Evolutionary conservation across 2,113 vertebrate genomes (phyloP).

Genomic region (Hemiscyllium ocellatum): DNA sequence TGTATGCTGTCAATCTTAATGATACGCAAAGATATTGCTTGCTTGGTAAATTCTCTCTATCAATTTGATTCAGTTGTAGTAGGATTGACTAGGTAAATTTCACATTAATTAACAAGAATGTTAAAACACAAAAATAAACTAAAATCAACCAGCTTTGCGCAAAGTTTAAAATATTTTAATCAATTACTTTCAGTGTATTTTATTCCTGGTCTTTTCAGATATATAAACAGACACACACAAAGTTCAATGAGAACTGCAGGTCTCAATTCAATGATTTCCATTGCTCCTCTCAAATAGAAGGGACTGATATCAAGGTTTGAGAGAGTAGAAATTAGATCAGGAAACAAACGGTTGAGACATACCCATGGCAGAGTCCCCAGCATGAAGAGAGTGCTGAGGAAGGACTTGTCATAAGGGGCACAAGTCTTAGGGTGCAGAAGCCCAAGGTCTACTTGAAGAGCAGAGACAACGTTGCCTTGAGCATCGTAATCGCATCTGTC

Average conservation of each 20-base stretch:
- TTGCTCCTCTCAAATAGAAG: background rate
- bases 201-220: background rate
- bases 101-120: background rate
- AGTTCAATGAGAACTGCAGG: background rate
- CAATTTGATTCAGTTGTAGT: background rate
- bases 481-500: background rate
- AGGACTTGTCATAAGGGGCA: background rate
- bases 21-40: background rate
- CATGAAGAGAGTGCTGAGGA: background rate
- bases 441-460: background rate
- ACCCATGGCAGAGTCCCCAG: background rate
- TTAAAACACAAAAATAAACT: background rate
- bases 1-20: background rate
- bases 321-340: background rate
- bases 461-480: background rate
- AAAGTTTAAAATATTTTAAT: background rate
- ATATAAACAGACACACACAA: background rate
- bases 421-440: background rate
- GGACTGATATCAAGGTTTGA: background rate
- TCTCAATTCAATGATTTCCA: background rate
- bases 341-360: background rate
- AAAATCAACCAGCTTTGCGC: background rate
- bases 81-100: background rate
- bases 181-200: background rate
- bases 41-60: background rate